phyloP scores from a whole-genome alignment of 2,888 invertebrate genomes.

The Lymantria monacha region DNA sequence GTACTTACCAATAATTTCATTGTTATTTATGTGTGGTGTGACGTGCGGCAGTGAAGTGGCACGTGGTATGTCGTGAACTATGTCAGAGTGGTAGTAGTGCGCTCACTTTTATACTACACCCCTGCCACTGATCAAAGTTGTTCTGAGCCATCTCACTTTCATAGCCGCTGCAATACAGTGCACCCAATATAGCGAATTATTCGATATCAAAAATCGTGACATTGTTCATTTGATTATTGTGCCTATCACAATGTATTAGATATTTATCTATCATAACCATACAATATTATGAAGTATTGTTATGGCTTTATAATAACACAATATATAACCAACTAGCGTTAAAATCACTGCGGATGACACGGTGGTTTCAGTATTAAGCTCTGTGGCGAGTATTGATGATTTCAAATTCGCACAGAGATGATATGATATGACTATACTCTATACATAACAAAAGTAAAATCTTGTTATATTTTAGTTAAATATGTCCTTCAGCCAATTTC shows the following conservation, averaged over 20 bases:
- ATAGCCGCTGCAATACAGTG: conserved; percentile 63
- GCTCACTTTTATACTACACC: conserved; percentile 79
- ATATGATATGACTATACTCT: too few relatives aligned
- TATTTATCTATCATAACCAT: conserved; percentile 14
- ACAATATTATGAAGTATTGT: too few relatives aligned
- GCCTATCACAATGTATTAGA: conserved; percentile 22
- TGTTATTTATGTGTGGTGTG: conserved; percentile 53
- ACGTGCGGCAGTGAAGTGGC: conserved; percentile 61
- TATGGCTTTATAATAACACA: too few relatives aligned
- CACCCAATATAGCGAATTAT: conserved; percentile 48
- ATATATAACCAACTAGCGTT: too few relatives aligned
- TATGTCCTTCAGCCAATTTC: too few relatives aligned
- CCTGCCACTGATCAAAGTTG: conserved; percentile 72
- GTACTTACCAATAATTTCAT: conserved; percentile 78
- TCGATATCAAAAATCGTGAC: conserved; percentile 51
- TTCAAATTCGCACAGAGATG: too few relatives aligned
- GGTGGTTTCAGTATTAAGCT: too few relatives aligned
- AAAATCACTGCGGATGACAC: too few relatives aligned
- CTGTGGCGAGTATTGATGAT: too few relatives aligned
- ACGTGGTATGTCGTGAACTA: conserved; percentile 73
- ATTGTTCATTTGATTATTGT: conserved; percentile 27
- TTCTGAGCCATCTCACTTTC: conserved; percentile 74
- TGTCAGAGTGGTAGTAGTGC: conserved; percentile 75
- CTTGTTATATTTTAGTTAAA: too few relatives aligned
- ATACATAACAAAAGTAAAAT: too few relatives aligned